phyloP scores from a whole-genome alignment of 2,888 invertebrate species.

The Chrysolina americana region DNA sequence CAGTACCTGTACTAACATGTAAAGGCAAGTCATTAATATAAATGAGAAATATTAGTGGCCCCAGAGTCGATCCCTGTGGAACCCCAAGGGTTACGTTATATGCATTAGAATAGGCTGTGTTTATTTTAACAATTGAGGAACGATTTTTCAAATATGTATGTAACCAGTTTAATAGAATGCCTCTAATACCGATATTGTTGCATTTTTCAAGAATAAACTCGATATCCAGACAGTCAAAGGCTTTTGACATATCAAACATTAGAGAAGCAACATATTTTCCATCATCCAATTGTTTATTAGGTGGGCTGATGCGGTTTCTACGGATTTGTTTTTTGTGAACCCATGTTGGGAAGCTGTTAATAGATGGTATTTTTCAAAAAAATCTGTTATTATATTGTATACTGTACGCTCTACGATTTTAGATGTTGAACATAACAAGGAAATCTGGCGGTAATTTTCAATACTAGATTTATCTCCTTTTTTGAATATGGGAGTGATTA shows the following conservation, averaged over 20 bases:
- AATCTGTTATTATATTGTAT: slow-evolving; percentile 24
- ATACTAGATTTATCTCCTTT: slow-evolving; percentile 61
- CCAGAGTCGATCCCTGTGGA: slow-evolving; percentile 15
- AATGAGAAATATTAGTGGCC: slow-evolving; percentile 9
- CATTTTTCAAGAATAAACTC: slow-evolving; percentile 13
- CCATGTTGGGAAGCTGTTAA: slow-evolving; percentile 29
- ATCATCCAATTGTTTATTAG: slow-evolving; percentile 1
- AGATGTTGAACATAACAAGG: slow-evolving; percentile 10
- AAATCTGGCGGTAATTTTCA: slow-evolving; percentile 69
- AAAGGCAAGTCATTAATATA: background rate
- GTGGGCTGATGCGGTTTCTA: slow-evolving; percentile 12
- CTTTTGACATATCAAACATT: slow-evolving; percentile 30
- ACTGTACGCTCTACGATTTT: slow-evolving; percentile 24
- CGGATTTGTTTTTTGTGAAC: slow-evolving; percentile 26
- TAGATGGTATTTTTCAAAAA: slow-evolving; percentile 28
- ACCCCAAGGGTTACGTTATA: slow-evolving; percentile 4
- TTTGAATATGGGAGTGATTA: background rate
- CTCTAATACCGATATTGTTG: slow-evolving; percentile 24
- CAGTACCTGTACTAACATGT: background rate
- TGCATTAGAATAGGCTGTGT: slow-evolving; percentile 22
- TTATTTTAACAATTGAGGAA: slow-evolving; percentile 7
- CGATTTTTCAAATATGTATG: slow-evolving; percentile 5
- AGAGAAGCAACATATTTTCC: slow-evolving; percentile 15
- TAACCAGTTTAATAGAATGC: slow-evolving; percentile 23
- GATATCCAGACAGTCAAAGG: slow-evolving; percentile 28